Percentiles rank a stretch among this genome's conserved stretches.
These are phyloP conservation scores for Hybognathus amarus DNA, from an alignment of 2,797 vertebrate species.

Conservation along the genomic window DNA sequence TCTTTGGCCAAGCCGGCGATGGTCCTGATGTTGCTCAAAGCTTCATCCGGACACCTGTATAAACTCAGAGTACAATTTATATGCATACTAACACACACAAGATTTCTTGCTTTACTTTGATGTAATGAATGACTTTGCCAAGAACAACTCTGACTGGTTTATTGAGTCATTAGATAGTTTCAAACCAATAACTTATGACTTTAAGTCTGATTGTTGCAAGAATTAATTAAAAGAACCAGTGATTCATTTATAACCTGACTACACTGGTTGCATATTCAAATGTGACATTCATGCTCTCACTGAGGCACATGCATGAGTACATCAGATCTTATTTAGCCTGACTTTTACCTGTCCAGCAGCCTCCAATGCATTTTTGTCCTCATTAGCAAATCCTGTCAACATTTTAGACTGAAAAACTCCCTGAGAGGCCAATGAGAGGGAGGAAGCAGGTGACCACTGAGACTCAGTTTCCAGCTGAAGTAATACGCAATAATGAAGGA, in stretches of 20 bases:
- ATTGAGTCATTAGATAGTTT: background rate
- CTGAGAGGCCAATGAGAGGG: conserved; percentile 78
- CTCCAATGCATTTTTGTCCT: conserved; percentile 80
- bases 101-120: background rate
- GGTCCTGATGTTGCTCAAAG: conserved; percentile 81
- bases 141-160: background rate
- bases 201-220: background rate
- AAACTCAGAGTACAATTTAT: conserved; percentile 5
- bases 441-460: conserved; percentile 81
- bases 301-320: background rate
- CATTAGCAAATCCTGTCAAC: conserved; percentile 81
- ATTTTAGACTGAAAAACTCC: conserved; percentile 80
- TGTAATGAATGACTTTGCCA: background rate
- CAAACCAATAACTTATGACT: background rate
- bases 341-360: conserved; percentile 74
- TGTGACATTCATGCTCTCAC: too few species aligned
- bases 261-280: background rate
- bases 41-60: conserved; percentile 81
- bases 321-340: background rate
- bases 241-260: background rate
- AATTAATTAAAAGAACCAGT: background rate
- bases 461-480: conserved; percentile 83
- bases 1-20: conserved; percentile 82
- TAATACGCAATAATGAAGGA: conserved; percentile 83
- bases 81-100: background rate